These are phyloP conservation scores for Vireo altiloquus DNA, from an alignment of 2,113 vertebrate genomes.

Conservation along the genomic window DNA sequence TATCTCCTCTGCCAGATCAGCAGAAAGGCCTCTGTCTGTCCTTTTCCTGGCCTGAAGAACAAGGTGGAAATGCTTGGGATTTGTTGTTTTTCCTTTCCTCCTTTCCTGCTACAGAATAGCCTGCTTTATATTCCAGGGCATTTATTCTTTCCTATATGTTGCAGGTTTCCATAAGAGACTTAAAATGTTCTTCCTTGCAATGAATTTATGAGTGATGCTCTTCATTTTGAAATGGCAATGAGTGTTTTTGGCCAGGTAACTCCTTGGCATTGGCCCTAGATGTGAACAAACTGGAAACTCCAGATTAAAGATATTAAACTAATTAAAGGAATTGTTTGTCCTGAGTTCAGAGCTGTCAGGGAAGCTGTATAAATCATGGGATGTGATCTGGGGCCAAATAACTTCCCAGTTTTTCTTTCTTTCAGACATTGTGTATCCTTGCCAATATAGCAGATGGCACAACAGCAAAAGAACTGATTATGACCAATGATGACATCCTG, in stretches of 20 bases:
- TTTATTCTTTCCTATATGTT: background rate
- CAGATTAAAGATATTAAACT: background rate
- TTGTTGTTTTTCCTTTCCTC: background rate
- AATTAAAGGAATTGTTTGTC: slow-evolving; percentile 17
- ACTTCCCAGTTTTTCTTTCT: slow-evolving; percentile 31
- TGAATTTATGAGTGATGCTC: background rate
- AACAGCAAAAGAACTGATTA: slow-evolving; percentile 94
- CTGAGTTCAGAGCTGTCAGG: background rate
- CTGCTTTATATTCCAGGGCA: background rate
- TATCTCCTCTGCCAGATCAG: background rate
- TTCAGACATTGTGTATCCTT: slow-evolving; percentile 94
- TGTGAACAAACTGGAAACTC: background rate
- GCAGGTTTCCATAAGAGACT: background rate
- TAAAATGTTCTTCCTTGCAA: background rate
- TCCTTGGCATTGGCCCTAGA: background rate
- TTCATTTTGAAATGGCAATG: background rate
- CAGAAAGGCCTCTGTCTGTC: background rate
- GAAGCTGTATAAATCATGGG: background rate
- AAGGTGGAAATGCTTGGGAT: background rate
- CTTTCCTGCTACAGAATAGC: background rate
- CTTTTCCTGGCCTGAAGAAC: background rate
- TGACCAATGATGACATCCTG: slow-evolving; percentile 97
- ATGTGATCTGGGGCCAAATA: background rate
- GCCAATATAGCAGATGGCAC: slow-evolving; percentile 97
- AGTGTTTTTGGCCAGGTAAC: background rate